These are phyloP conservation scores for Tautogolabrus adspersus DNA, from an alignment of 2,113 vertebrate genomes.

Conservation along the genomic window DNA sequence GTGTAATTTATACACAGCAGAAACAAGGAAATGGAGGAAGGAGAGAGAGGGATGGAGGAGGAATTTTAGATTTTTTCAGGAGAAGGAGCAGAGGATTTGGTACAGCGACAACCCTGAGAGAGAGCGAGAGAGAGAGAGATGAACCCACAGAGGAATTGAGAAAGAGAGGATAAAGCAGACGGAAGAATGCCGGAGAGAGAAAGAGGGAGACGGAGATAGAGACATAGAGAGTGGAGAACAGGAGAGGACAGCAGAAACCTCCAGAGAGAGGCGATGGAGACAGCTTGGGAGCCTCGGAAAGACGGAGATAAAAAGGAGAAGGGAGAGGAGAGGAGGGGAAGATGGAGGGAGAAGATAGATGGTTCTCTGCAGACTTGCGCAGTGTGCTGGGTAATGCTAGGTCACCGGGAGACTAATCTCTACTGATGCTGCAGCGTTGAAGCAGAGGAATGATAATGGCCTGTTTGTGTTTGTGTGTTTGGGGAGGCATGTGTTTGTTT, in stretches of 20 bases:
- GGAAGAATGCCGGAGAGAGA: slow-evolving; percentile 7
- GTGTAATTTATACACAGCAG: slow-evolving; percentile 43
- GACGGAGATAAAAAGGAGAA: slow-evolving; percentile 47
- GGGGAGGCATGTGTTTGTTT: slow-evolving; percentile 49
- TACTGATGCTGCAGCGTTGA: slow-evolving; percentile 59
- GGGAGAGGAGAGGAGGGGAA: slow-evolving; percentile 31
- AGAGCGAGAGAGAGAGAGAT: slow-evolving; percentile 43
- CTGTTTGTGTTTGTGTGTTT: slow-evolving; percentile 57
- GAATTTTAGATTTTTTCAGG: slow-evolving; percentile 11
- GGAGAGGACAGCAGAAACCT: slow-evolving; percentile 55
- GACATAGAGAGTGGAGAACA: slow-evolving; percentile 31
- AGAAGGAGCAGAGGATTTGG: slow-evolving; percentile 17
- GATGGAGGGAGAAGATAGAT: slow-evolving; percentile 65
- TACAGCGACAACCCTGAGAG: slow-evolving; percentile 25
- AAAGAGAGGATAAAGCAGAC: slow-evolving; percentile 26
- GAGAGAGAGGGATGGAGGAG: not conserved
- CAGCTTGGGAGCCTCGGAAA: slow-evolving; percentile 28
- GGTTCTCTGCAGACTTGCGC: slow-evolving; percentile 69
- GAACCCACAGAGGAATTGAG: slow-evolving; percentile 14
- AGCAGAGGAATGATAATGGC: slow-evolving; percentile 76
- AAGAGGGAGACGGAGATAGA: slow-evolving; percentile 38
- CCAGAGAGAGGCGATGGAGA: slow-evolving; percentile 36
- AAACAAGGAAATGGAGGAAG: slow-evolving; percentile 32
- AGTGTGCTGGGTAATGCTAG: slow-evolving; percentile 72
- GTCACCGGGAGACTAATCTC: slow-evolving; percentile 71